Percentiles rank a stretch among this genome's conserved stretches.
phyloP scores from a whole-genome alignment of 2,888 invertebrate genomes.

The Ecliptopera silaceata region DNA sequence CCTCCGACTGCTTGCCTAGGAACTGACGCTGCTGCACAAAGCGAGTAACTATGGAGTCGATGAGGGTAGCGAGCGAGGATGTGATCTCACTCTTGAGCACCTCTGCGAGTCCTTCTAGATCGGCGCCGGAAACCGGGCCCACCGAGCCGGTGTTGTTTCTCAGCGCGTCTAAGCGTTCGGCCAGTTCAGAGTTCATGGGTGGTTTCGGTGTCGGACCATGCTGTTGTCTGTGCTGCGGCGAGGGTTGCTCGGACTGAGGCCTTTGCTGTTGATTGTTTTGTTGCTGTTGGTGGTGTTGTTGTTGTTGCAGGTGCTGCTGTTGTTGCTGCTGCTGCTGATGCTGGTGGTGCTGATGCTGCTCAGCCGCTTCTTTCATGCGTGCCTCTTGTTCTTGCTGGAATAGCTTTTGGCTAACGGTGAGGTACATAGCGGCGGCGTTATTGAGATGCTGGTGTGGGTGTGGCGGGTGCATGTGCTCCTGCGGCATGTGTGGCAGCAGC shows the following conservation, averaged over 20 bases:
- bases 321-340: constrained; percentile 77
- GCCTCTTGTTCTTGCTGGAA: constrained; percentile 89
- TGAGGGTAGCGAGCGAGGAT: constrained; percentile 90
- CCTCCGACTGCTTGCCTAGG: constrained; percentile 89
- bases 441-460: constrained; percentile 84
- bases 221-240: constrained; percentile 78
- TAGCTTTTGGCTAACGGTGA: constrained; percentile 90
- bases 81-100: constrained; percentile 95
- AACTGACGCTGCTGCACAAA: constrained; percentile 92
- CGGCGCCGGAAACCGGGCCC: constrained; percentile 88
- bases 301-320: constrained; percentile 72
- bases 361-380: constrained; percentile 87
- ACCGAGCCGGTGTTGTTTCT: constrained; percentile 87
- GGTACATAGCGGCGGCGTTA: constrained; percentile 88
- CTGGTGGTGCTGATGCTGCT: constrained; percentile 69
- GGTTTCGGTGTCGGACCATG: constrained; percentile 74
- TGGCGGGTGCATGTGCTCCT: constrained; percentile 80
- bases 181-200: constrained; percentile 86
- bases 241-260: constrained; percentile 83
- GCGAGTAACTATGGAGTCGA: constrained; percentile 94
- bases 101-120: constrained; percentile 95
- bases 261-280: constrained; percentile 82
- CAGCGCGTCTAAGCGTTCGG: constrained; percentile 90
- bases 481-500: constrained; percentile 81
- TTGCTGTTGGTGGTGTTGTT: constrained; percentile 60